Evolutionary conservation across 2,113 vertebrate genomes (phyloP).

Genomic region (Furnarius figulus): DNA sequence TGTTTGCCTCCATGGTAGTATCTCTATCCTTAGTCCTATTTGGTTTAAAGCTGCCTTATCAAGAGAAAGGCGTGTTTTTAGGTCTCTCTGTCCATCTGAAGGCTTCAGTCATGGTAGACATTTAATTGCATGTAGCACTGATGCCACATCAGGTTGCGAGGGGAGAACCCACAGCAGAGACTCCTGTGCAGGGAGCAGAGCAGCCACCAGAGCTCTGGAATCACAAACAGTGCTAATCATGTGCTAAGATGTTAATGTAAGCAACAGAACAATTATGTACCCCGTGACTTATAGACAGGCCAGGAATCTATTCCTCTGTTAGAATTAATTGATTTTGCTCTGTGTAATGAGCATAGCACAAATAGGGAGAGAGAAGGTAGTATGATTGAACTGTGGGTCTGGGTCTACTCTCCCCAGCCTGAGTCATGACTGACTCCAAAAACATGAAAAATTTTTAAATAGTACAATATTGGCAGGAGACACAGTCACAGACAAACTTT

Average conservation of each 20-base stretch:
- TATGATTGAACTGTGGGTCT: conserved; percentile 22
- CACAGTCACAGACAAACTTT: neutral
- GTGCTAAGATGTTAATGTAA: conserved; percentile 65
- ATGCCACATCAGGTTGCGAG: neutral
- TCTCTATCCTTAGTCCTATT: conserved; percentile 37
- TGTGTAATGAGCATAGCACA: conserved; percentile 37
- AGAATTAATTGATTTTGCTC: conserved; percentile 68
- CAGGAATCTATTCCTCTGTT: conserved; percentile 48
- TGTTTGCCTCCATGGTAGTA: neutral
- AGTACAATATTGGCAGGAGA: rapidly evolving
- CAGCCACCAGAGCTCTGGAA: conserved; percentile 22
- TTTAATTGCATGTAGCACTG: conserved; percentile 38
- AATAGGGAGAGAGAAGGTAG: neutral
- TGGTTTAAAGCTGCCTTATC: conserved; percentile 44
- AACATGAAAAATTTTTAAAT: neutral
- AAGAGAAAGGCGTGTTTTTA: conserved; percentile 15
- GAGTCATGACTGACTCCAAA: neutral
- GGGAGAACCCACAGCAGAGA: neutral
- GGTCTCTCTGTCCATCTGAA: neutral
- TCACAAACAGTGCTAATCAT: conserved; percentile 37
- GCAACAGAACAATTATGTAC: conserved; percentile 68
- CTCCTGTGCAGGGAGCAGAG: neutral
- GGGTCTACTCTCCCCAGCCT: neutral
- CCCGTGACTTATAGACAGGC: conserved; percentile 49
- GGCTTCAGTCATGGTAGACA: neutral